Conservation (phyloP, 2,113 vertebrate genomes). For the Nematolebias whitei region DNA sequence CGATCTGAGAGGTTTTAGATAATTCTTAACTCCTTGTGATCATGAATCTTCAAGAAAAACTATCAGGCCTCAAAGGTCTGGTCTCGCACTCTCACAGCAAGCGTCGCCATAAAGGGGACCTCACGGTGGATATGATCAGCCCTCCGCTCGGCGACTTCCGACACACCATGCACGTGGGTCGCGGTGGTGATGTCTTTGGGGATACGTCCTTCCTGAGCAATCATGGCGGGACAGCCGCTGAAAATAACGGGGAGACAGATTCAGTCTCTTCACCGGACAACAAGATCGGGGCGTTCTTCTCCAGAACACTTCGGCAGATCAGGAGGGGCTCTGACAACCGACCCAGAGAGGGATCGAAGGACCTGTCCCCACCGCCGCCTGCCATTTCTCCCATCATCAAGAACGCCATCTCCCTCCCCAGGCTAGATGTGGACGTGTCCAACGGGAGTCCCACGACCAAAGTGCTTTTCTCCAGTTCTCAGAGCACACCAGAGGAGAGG, state of each 20-base stretch:
- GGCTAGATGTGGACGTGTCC: conserved; percentile 79
- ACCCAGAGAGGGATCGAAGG: conserved; percentile 67
- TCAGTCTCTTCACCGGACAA: conserved; percentile 73
- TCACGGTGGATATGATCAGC: conserved; percentile 97
- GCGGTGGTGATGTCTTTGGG: conserved; percentile 92
- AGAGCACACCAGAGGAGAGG: conserved; percentile 78
- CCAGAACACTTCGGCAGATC: conserved; percentile 88
- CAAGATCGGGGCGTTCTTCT: conserved; percentile 84
- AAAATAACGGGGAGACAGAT: conserved; percentile 67
- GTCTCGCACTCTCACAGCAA: conserved; percentile 88
- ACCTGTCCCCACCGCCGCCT: conserved; percentile 84
- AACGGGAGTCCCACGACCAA: conserved; percentile 80
- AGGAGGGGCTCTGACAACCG: conserved; percentile 81
- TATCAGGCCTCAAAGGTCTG: conserved; percentile 89
- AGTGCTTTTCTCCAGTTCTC: conserved; percentile 82
- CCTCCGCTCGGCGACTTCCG: conserved; percentile 94
- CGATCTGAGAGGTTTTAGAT: conserved; percentile 2
- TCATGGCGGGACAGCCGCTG: conserved; percentile 80
- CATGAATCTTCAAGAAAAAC: conserved; percentile 95
- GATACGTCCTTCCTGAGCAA: conserved; percentile 98
- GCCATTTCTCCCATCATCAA: conserved; percentile 94
- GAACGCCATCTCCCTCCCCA: conserved; percentile 92
- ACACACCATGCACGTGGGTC: conserved; percentile 98
- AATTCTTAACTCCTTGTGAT: conserved; percentile 2
- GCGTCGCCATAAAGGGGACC: conserved; percentile 84